Evolutionary conservation across 1,140 invertebrate species (phyloP), one percentile per base, ranked within the genome.

Genomic region (Oryzaephilus surinamensis): DNA sequence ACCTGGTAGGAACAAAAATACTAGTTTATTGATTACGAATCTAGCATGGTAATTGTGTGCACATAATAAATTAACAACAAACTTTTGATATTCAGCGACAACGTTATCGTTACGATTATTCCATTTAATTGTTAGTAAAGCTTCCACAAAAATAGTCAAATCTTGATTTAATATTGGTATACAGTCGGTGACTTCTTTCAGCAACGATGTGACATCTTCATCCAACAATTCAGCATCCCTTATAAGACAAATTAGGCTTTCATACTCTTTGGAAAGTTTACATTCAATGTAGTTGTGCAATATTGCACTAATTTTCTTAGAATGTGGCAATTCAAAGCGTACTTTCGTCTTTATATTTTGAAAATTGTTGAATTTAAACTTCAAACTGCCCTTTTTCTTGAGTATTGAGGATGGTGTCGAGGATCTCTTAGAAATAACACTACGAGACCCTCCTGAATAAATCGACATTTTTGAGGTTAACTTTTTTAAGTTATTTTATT

Each of bases 41-140:
- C 71, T 71, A 30, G 69, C 65, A 58, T 79, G 72, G 52, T 71
- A 68, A 46, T 68, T 73, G 36, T 79, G 75, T 11, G 72, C 68
- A 37, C 71, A 70, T 39, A 79, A 63, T 37, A 81, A 58, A 61
- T 80, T 74, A 32, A 73, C 57, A 12, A 77, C 48, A 53, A 81
- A 79, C 31, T 64, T 64, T 46, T 73, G 68, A 51, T 74, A 81
- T 24, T 66, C 65, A 28, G 55, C 47, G 10, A 69, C 63, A 12
- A 69, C 63, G 41, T 67, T 61, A n/a, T 44, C 12, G 27, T 54
- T 60, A 15, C 70, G 50, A 27, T 64, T 62, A 2, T 53, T 63
- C 77, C 77, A 81, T 48, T 66, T 61, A 12, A 78, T 50, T n/a
- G 67, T 67, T 7, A 79, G 49, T 28, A 81, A 41, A 11, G 69